A percentile compares a stretch with the other conserved stretches of the same genome.
These are phyloP conservation scores for Alosa alosa DNA, from an alignment of 2,113 vertebrate species.

Conservation along the genomic window DNA sequence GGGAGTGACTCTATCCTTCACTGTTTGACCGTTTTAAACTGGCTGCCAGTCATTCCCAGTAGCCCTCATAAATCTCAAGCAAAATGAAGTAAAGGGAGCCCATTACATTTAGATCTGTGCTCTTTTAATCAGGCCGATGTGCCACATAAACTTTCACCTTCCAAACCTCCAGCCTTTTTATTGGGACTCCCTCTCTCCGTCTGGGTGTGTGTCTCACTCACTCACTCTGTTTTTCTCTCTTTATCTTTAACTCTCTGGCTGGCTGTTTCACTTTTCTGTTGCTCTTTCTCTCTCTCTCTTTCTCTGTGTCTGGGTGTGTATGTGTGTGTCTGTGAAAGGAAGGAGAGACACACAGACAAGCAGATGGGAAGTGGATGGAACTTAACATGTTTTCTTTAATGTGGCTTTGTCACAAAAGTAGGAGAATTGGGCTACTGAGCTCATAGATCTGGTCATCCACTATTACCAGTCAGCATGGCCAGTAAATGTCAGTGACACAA, in stretches of 20 bases:
- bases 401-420: neutral
- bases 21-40: conserved; percentile 69
- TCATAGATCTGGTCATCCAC: neutral
- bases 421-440: neutral
- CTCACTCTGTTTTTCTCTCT: neutral
- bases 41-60: conserved; percentile 68
- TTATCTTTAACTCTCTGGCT: neutral
- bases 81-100: conserved; percentile 65
- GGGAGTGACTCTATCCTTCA: conserved; percentile 59
- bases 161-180: conserved; percentile 58
- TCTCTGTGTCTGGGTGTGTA: neutral
- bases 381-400: neutral
- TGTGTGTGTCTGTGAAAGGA: neutral
- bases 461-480: neutral
- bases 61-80: conserved; percentile 65
- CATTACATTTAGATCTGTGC: conserved; percentile 70
- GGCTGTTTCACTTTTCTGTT: neutral
- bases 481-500: neutral
- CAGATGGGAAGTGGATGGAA: neutral
- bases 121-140: conserved; percentile 65
- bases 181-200: conserved; percentile 40
- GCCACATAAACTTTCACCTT: conserved; percentile 74
- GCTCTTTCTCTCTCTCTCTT: neutral
- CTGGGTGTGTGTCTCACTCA: neutral
- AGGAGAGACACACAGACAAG: neutral